These are phyloP conservation scores for Chaetogeoica ovagalla DNA, from an alignment of 2,888 invertebrate genomes.

Conservation along the genomic window DNA sequence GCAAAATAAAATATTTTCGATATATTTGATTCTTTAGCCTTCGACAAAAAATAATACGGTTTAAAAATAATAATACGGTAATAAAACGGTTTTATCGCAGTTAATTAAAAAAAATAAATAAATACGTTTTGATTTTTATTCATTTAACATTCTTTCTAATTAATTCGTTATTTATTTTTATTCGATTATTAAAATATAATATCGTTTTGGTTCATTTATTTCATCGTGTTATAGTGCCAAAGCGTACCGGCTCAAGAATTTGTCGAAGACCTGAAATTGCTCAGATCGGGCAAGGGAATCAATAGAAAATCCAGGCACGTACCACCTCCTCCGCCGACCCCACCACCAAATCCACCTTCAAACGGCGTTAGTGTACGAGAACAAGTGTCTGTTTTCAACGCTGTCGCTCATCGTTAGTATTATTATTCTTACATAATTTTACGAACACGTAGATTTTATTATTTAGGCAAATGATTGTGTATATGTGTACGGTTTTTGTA, in stretches of 20 bases:
- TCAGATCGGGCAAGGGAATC: constrained; percentile 68
- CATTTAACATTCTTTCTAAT: too few species aligned
- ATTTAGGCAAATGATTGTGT: too few species aligned
- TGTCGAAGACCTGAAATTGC: constrained; percentile 79
- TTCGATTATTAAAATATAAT: too few species aligned
- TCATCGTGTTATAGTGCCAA: constrained; percentile 73
- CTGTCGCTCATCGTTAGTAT: constrained; percentile 59
- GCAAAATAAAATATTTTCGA: too few species aligned
- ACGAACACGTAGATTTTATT: too few species aligned
- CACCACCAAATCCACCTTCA: constrained; percentile 65
- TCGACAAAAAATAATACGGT: too few species aligned
- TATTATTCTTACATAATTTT: neutral
- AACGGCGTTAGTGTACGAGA: constrained; percentile 64
- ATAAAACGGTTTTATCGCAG: too few species aligned
- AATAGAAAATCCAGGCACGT: constrained; percentile 57
- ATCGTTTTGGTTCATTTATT: constrained; percentile 1
- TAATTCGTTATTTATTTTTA: too few species aligned
- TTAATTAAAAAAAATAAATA: too few species aligned
- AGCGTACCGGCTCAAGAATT: constrained; percentile 80
- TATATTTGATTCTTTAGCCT: too few species aligned
- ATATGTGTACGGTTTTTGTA: neutral
- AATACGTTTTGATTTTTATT: too few species aligned
- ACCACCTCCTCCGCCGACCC: constrained; percentile 68
- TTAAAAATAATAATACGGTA: too few species aligned
- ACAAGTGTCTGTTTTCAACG: constrained; percentile 63